A percentile compares a stretch with the other conserved stretches of the same genome.
Conservation (phyloP, 2,113 vertebrate genomes). For the Hemicordylus capensis region DNA sequence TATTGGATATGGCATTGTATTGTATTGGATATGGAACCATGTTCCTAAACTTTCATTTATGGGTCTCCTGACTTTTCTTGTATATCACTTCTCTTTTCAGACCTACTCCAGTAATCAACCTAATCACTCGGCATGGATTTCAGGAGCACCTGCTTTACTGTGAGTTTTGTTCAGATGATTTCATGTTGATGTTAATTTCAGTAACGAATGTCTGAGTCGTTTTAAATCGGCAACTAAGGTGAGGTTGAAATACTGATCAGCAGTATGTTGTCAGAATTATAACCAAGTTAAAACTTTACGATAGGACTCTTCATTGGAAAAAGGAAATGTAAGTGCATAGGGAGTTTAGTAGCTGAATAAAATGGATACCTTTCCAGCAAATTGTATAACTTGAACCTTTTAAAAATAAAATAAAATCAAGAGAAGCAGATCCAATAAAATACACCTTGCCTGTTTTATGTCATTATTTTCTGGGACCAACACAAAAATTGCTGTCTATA, state of each 20-base stretch:
- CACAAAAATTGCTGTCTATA: not conserved
- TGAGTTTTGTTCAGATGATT: conserved; percentile 78
- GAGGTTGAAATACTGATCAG: not conserved
- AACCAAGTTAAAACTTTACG: not conserved
- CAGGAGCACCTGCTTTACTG: conserved; percentile 96
- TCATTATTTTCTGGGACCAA: not conserved
- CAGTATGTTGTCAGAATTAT: not conserved
- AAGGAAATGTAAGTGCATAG: not conserved
- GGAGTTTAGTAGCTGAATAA: not conserved
- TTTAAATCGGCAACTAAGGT: not conserved
- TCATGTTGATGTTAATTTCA: conserved; percentile 7
- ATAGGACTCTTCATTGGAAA: not conserved
- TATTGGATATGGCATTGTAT: too few relatives aligned
- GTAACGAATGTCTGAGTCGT: not conserved
- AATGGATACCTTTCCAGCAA: not conserved
- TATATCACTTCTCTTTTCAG: conserved; percentile 71
- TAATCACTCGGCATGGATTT: conserved; percentile 90
- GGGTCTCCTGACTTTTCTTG: conserved; percentile 5
- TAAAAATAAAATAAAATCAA: not conserved
- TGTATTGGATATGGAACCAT: not conserved
- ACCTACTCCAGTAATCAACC: conserved; percentile 88
- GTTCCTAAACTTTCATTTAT: not conserved
- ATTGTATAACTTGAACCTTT: not conserved
- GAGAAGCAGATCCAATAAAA: not conserved
- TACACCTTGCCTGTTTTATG: not conserved